A percentile compares a stretch with the other conserved stretches of the same genome.
Conservation (phyloP, 1,140 invertebrate species). For the Dermatophagoides farinae region DNA sequence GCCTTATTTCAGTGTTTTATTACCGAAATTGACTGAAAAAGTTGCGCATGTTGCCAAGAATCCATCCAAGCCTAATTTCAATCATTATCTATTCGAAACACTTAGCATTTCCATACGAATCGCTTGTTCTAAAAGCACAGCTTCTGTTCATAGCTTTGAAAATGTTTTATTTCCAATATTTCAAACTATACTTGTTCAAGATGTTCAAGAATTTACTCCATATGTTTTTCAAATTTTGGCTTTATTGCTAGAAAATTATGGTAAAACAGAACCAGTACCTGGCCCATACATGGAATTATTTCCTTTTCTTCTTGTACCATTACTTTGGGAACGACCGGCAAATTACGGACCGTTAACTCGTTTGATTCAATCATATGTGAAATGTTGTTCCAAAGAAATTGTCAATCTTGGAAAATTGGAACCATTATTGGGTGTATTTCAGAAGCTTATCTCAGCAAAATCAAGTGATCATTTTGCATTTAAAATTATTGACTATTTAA, state of each 20-base stretch:
- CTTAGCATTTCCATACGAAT: constrained; percentile 64
- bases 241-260: constrained; percentile 54
- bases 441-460: constrained; percentile 86
- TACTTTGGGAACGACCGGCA: constrained; percentile 72
- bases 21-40: constrained; percentile 65
- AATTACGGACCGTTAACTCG: constrained; percentile 78
- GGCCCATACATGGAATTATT: constrained; percentile 72
- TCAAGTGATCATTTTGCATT: constrained; percentile 91
- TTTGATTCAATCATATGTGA: constrained; percentile 63
- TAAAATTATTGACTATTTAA: constrained; percentile 58
- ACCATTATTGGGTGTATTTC: constrained; percentile 67
- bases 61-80: constrained; percentile 87
- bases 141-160: constrained; percentile 69
- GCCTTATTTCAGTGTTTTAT: constrained; percentile 48
- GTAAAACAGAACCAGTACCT: constrained; percentile 30
- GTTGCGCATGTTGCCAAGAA: constrained; percentile 65
- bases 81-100: constrained; percentile 90
- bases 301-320: constrained; percentile 59
- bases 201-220: constrained; percentile 89
- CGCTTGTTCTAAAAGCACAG: constrained; percentile 55
- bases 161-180: constrained; percentile 75
- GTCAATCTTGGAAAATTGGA: constrained; percentile 42
- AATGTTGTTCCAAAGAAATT: constrained; percentile 47
- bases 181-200: constrained; percentile 72
- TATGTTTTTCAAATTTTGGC: constrained; percentile 94